phyloP scores from a whole-genome alignment of 2,888 invertebrate species.

The Cryptus viduatorius region DNA sequence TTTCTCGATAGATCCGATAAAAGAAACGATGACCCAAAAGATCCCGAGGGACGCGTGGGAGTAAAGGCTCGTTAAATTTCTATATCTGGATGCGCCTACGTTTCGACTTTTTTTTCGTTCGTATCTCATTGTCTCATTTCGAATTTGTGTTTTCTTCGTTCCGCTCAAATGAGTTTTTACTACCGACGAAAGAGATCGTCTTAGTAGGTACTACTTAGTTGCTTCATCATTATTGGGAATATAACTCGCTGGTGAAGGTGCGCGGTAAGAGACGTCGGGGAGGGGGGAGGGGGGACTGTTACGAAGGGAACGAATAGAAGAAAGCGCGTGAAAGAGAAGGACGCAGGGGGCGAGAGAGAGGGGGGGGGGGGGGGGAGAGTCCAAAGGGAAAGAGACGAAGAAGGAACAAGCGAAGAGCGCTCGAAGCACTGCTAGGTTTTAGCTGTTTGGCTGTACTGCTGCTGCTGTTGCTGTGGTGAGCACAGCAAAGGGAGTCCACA shows the following conservation, averaged over 20 bases:
- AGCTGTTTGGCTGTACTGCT: slow-evolving; percentile 34
- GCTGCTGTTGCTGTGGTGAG: slow-evolving; percentile 30
- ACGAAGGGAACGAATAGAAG: slow-evolving; percentile 32
- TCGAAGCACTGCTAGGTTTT: slow-evolving; percentile 44
- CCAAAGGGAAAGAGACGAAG: slow-evolving; percentile 38
- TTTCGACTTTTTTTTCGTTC: slow-evolving; percentile 11
- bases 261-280: background rate
- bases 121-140: background rate
- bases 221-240: slow-evolving; percentile 16
- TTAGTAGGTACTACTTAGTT: background rate
- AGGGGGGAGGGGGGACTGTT: background rate
- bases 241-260: slow-evolving; percentile 1
- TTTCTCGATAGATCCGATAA: background rate
- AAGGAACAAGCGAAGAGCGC: slow-evolving; percentile 42
- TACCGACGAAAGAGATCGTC: background rate
- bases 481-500: slow-evolving; percentile 53
- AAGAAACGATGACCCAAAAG: slow-evolving; percentile 14
- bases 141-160: background rate
- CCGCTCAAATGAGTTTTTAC: slow-evolving; percentile 2
- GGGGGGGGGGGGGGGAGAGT: slow-evolving; percentile 31
- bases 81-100: slow-evolving; percentile 65
- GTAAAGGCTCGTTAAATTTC: slow-evolving; percentile 57
- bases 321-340: slow-evolving; percentile 42
- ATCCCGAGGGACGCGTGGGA: slow-evolving; percentile 35
- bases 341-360: slow-evolving; percentile 22